Evolutionary conservation across 2,888 invertebrate genomes (phyloP), one percentile per base, ranked within the genome.

Genomic region (Ophion slaviceki): DNA sequence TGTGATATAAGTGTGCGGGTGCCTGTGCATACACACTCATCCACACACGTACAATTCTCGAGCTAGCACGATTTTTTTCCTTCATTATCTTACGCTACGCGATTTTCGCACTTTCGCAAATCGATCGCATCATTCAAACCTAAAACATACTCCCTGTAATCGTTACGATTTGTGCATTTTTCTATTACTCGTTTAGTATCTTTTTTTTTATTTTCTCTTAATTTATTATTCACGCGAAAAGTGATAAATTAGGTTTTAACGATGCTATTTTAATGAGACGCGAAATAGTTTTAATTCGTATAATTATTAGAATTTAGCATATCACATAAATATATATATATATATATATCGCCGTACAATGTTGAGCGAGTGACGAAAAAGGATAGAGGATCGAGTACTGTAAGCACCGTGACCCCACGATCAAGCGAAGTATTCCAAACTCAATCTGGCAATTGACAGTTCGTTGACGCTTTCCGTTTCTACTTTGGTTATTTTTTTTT

Each of bases 181-280:
- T 67, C 64, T 66, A 67, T 40, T 5, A 3, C 28, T 70, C 24
- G 36, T 74, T 62, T 24, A 57, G 40, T 70, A 72, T 47, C 80
- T 79, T 47, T 36, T 72, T 67, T n/a, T 74, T 64, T 74, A 7
- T 80, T 78, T 36, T 70, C 80, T 67, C 70, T 83, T 90, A 89
- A 90, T 88, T 86, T 86, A 86, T 86, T 75, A 61, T 76, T 84
- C 81, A 81, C 86, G 61, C 86, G 70, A 87, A 82, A 89, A 90
- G 90, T 91, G 91, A 91, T 91, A 90, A 89, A 90, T 89, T 90
- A 89, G 89, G 87, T 89, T 90, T 90, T 89, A 53, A 89, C 88
- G 68, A 86, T 74, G 80, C 80, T 84, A 61, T 82, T 82, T 82
- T 81, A 77, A 67, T 80, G 62, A 74, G 66, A 77, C 62, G 80